These are phyloP conservation scores for Pempheris klunzingeri DNA, from an alignment of 2,797 vertebrate species.

Conservation along the genomic window DNA sequence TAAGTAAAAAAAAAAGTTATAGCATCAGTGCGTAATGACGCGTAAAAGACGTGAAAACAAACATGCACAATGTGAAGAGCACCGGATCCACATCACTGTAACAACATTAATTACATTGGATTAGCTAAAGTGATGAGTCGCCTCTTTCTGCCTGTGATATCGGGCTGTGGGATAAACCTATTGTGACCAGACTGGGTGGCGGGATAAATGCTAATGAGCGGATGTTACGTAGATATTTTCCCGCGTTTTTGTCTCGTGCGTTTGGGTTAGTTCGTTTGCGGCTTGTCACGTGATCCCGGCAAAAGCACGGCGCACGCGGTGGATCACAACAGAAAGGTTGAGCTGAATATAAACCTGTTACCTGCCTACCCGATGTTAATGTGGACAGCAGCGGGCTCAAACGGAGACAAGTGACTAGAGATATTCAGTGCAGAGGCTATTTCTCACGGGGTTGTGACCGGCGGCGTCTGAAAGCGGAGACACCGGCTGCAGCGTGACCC, in stretches of 20 bases:
- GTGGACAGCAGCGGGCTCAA: rapidly evolving
- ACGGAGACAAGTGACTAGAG: rapidly evolving
- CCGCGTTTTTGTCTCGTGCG: constrained; percentile 74
- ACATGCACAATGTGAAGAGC: neutral
- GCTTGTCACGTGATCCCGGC: constrained; percentile 5
- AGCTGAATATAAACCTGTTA: rapidly evolving
- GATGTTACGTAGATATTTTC: constrained; percentile 79
- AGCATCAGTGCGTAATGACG: neutral
- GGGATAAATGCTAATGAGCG: constrained; percentile 58
- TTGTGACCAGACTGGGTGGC: neutral
- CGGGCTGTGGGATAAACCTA: neutral
- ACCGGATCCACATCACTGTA: neutral
- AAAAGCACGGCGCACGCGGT: rapidly evolving
- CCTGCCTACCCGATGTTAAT: neutral
- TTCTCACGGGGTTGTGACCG: rapidly evolving
- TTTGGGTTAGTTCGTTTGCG: constrained; percentile 68
- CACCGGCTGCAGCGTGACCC: rapidly evolving
- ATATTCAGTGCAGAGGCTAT: rapidly evolving
- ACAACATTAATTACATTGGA: too few species aligned
- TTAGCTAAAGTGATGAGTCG: neutral
- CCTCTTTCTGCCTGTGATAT: rapidly evolving
- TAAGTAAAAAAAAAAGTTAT: neutral
- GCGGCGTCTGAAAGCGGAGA: neutral
- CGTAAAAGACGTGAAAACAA: neutral
- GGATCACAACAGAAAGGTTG: rapidly evolving